Conservation (phyloP, 2,888 invertebrate genomes). For the Syrphus vitripennis region DNA sequence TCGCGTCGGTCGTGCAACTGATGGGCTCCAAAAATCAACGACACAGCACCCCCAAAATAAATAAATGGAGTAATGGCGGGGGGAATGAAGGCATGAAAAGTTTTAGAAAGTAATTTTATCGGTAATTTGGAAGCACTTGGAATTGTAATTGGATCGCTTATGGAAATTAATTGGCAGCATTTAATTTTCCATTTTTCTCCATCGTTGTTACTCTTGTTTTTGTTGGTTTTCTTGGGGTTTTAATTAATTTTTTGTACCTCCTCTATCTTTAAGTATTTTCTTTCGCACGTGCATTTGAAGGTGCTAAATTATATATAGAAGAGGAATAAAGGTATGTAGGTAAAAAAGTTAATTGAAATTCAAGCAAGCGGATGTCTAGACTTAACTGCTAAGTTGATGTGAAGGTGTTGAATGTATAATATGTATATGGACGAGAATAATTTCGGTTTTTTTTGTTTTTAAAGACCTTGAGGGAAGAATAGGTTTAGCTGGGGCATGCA, state of each 20-base stretch:
- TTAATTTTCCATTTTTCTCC: conserved; percentile 65
- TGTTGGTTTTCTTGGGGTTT: conserved; percentile 8
- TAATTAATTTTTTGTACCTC: conserved; percentile 47
- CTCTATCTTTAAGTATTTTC: neutral
- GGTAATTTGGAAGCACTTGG: conserved; percentile 70
- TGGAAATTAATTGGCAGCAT: conserved; percentile 70
- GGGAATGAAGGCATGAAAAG: conserved; percentile 12
- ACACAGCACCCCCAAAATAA: neutral
- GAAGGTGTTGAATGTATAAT: conserved; percentile 27
- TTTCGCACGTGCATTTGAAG: conserved; percentile 34
- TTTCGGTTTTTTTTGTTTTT: neutral
- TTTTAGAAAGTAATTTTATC: conserved; percentile 68
- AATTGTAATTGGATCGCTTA: conserved; percentile 70
- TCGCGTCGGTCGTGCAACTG: too few species aligned
- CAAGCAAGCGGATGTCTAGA: conserved; percentile 15
- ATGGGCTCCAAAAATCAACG: neutral
- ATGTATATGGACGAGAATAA: neutral
- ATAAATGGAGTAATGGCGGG: neutral
- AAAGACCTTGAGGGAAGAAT: neutral
- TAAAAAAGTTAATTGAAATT: conserved; percentile 32
- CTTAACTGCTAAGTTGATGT: neutral
- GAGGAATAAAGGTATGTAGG: neutral
- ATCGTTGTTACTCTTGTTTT: neutral
- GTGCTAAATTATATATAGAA: conserved; percentile 18
- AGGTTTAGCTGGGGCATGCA: neutral